Conservation (phyloP, 2,113 vertebrate genomes). For the Nesoenas mayeri region DNA sequence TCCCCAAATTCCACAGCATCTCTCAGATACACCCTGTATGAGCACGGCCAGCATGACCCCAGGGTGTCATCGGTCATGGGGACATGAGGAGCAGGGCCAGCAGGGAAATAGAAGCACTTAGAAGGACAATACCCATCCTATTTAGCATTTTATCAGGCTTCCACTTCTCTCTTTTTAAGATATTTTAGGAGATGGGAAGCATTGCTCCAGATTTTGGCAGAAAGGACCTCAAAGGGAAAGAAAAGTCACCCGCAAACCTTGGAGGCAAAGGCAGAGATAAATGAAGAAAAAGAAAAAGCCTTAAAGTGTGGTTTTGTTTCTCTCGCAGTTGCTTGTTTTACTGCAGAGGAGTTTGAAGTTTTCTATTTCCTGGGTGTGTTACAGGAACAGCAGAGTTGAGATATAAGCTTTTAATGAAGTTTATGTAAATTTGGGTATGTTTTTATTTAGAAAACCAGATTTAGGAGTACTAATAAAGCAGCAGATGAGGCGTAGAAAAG, state of each 20-base stretch:
- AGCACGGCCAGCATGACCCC: not conserved
- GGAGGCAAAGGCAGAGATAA: not conserved
- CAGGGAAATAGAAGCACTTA: not conserved
- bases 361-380: constrained; percentile 22
- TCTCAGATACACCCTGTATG: not conserved
- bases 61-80: not conserved
- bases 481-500: constrained; percentile 63
- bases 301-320: not conserved
- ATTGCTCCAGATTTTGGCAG: not conserved
- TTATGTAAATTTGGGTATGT: constrained; percentile 60
- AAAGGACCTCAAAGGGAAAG: not conserved
- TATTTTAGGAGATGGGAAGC: not conserved
- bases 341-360: constrained; percentile 35
- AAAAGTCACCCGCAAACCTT: not conserved
- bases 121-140: not conserved
- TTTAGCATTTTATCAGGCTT: not conserved
- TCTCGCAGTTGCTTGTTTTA: not conserved
- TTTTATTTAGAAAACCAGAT: constrained; percentile 67
- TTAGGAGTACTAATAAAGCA: constrained; percentile 66
- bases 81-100: not conserved
- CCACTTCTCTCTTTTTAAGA: not conserved
- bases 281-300: not conserved
- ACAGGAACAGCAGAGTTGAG: constrained; percentile 36
- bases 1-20: not conserved
- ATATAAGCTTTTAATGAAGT: constrained; percentile 59